phyloP scores from a whole-genome alignment of 2,797 vertebrate genomes.

The Prionace glauca region DNA sequence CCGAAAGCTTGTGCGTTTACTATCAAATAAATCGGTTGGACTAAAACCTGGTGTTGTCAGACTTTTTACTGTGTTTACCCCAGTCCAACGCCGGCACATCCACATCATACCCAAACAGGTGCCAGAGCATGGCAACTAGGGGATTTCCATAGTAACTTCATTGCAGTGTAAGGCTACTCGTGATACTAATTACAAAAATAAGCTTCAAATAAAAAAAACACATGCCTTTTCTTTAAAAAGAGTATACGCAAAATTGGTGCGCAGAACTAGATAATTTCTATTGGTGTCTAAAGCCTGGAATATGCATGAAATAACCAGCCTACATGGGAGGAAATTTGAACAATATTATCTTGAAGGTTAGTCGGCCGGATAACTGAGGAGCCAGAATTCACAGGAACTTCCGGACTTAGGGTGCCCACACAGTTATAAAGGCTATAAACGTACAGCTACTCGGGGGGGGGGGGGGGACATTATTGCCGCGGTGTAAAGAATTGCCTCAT shows the following conservation, averaged over 20 bases:
- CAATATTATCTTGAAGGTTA: neutral
- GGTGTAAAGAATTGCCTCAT: neutral
- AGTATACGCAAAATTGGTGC: neutral
- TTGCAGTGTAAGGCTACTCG: too few species aligned
- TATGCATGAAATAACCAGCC: neutral
- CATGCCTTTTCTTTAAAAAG: neutral
- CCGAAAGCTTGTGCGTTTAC: too few species aligned
- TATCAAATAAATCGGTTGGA: too few species aligned
- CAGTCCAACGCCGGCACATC: too few species aligned
- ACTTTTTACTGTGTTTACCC: too few species aligned
- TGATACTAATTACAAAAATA: too few species aligned
- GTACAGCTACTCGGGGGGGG: neutral
- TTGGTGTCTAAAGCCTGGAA: neutral
- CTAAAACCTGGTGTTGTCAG: too few species aligned
- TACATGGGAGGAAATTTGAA: neutral
- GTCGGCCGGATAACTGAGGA: neutral
- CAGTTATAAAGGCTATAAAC: neutral
- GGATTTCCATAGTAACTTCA: too few species aligned
- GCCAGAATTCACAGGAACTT: neutral
- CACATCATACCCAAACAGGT: too few species aligned
- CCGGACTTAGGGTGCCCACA: too few species aligned
- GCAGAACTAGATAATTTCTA: neutral
- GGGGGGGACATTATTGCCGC: neutral
- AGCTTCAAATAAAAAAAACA: too few species aligned
- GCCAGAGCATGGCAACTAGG: too few species aligned